Percentiles rank a stretch among this genome's conserved stretches.
Evolutionary conservation across 1,140 invertebrate species (phyloP).

Genomic region (Procambarus virginalis): DNA sequence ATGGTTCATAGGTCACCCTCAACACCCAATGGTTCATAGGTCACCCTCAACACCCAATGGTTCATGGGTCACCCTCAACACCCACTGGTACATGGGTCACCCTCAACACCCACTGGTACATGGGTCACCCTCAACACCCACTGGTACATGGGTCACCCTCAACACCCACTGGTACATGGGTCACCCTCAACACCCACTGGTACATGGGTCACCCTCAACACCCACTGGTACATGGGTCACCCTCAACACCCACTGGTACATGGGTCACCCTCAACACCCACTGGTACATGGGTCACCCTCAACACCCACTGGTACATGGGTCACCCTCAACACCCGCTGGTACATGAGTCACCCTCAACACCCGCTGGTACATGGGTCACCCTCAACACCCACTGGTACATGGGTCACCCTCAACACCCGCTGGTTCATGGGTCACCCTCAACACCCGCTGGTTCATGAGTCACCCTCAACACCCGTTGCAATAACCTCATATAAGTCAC

Average conservation of each 20-base stretch:
- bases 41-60: too few species aligned
- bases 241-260: background rate
- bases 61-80: too few species aligned
- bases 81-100: background rate
- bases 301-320: too few species aligned
- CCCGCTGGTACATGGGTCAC: background rate
- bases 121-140: background rate
- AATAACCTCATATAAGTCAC: background rate
- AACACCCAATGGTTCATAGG: too few species aligned
- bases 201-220: too few species aligned
- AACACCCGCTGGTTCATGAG: background rate
- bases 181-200: too few species aligned
- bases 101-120: background rate
- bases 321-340: too few species aligned
- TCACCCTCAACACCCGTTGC: background rate
- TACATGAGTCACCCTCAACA: too few species aligned
- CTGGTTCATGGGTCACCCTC: background rate
- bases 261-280: background rate
- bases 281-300: background rate
- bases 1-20: background rate
- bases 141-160: background rate
- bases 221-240: background rate
- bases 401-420: background rate
- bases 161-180: too few species aligned
- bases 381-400: background rate